Conservation (phyloP, 2,113 vertebrate species). For the Python bivittatus region DNA sequence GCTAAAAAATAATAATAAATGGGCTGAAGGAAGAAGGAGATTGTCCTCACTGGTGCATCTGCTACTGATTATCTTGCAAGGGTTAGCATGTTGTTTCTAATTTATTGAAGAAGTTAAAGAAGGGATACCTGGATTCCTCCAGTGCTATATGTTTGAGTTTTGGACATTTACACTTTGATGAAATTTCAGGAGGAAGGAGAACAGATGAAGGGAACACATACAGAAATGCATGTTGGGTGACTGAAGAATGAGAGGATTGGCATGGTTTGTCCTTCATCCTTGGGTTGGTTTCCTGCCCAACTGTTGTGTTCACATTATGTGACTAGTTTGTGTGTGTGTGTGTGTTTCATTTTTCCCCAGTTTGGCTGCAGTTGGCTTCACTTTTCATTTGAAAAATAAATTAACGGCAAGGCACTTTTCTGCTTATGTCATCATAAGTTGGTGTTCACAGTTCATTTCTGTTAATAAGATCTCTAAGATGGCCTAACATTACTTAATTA, state of each 20-base stretch:
- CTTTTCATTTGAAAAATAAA: neutral
- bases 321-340: neutral
- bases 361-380: neutral
- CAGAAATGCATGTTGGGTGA: neutral
- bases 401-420: neutral
- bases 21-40: neutral
- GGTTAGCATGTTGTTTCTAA: neutral
- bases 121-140: neutral
- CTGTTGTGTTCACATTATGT: neutral
- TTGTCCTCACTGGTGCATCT: neutral
- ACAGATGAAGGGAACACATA: neutral
- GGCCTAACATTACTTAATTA: neutral
- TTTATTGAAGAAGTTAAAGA: neutral
- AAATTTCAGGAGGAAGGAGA: neutral
- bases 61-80: neutral
- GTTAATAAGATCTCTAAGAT: neutral
- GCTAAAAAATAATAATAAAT: neutral
- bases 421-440: conserved; percentile 7
- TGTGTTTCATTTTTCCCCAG: neutral
- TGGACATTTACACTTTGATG: neutral
- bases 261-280: neutral
- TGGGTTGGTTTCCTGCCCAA: neutral
- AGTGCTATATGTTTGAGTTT: neutral
- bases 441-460: neutral
- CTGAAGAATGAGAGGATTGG: neutral